Evolutionary conservation across 2,797 vertebrate genomes (phyloP).

Genomic region (Limnodromus scolopaceus): DNA sequence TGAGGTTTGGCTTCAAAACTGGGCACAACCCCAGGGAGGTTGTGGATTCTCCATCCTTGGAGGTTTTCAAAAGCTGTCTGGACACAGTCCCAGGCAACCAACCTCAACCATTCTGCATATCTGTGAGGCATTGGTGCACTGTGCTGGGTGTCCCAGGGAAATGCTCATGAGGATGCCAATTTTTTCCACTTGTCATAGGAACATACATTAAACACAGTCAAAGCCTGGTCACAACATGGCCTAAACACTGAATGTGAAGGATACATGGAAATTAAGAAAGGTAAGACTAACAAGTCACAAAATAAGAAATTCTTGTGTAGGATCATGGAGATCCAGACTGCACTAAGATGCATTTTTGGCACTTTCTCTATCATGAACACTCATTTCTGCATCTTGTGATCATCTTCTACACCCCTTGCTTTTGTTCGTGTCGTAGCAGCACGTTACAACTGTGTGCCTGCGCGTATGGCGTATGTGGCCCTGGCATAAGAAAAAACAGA

Average conservation of each 20-base stretch:
- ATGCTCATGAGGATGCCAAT: neutral
- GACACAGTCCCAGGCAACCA: neutral
- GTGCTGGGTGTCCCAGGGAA: accelerated
- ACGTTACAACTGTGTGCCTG: accelerated
- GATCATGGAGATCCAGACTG: neutral
- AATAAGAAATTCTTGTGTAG: neutral
- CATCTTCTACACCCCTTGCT: accelerated
- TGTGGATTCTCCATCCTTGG: neutral
- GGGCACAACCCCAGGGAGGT: neutral
- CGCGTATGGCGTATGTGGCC: accelerated
- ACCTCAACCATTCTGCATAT: neutral
- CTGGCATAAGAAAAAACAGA: neutral
- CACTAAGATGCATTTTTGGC: neutral
- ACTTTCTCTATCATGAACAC: accelerated
- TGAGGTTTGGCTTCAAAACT: neutral
- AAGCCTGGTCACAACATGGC: neutral
- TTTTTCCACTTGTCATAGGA: neutral
- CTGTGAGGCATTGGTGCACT: neutral
- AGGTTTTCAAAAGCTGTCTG: neutral
- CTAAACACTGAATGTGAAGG: neutral
- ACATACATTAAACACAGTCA: neutral
- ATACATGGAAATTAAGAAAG: neutral
- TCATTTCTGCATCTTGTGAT: neutral
- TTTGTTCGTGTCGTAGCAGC: neutral
- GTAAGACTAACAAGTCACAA: neutral